Percentiles rank a stretch among this genome's conserved stretches.
phyloP scores from a whole-genome alignment of 2,113 vertebrate species.

The Lepus europaeus region DNA sequence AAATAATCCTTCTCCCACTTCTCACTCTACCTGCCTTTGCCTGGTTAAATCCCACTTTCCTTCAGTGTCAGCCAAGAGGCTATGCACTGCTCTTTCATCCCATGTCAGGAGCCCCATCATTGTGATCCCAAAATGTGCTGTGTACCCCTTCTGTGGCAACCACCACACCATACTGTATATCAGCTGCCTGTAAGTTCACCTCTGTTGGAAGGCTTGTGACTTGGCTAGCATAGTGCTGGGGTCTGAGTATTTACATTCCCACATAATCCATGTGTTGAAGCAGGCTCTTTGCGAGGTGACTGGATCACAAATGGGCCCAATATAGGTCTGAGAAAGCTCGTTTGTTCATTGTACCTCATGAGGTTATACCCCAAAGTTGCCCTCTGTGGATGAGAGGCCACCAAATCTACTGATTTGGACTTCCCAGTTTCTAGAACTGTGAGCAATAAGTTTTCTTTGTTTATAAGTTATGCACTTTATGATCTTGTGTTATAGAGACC shows the following conservation, averaged over 20 bases:
- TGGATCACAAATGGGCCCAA: neutral
- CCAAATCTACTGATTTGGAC: neutral
- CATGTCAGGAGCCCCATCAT: neutral
- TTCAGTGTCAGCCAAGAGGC: neutral
- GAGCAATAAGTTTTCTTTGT: neutral
- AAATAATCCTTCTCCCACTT: neutral
- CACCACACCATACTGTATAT: neutral
- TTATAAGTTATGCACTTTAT: neutral
- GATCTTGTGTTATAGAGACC: neutral
- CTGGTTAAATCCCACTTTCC: too few species aligned
- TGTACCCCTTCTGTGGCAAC: neutral
- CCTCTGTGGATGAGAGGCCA: neutral
- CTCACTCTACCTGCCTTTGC: neutral
- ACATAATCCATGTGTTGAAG: neutral
- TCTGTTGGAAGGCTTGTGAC: neutral
- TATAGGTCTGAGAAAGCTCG: neutral
- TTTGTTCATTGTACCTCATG: neutral
- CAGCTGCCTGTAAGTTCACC: neutral
- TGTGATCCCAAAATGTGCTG: neutral
- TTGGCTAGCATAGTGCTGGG: neutral
- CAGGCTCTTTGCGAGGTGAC: neutral
- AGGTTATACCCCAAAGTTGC: neutral
- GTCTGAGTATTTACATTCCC: neutral
- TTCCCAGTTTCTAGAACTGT: neutral
- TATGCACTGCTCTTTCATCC: neutral